A percentile compares a stretch with the other conserved stretches of the same genome.
Evolutionary conservation across 2,888 invertebrate genomes (phyloP).

Genomic region (Trimorus sp.): DNA sequence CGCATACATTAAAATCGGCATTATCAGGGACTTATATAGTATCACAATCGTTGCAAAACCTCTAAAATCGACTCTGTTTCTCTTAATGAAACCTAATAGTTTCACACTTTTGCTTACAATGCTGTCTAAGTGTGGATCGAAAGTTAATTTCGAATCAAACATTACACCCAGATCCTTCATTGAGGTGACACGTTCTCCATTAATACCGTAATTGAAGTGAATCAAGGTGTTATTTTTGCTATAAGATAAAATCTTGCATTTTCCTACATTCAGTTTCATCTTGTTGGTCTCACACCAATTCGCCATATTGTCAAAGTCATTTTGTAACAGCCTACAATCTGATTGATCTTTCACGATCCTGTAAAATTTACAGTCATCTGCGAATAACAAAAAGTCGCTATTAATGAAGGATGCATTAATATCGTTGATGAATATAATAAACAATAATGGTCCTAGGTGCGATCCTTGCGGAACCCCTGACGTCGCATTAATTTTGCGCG

Average conservation of each 20-base stretch:
- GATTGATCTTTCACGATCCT: neutral
- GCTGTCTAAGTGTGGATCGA: neutral
- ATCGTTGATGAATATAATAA: slow-evolving; percentile 4
- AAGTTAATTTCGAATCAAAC: neutral
- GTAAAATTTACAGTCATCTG: neutral
- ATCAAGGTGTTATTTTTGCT: too few relatives aligned
- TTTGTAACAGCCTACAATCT: too few relatives aligned
- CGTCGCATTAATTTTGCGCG: neutral
- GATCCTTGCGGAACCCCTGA: slow-evolving; percentile 10
- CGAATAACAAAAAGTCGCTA: neutral
- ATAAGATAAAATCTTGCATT: neutral
- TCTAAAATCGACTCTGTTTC: neutral
- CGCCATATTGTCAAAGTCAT: neutral
- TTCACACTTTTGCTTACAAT: neutral
- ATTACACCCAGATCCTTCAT: neutral
- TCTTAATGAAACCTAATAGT: neutral
- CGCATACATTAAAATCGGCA: too few relatives aligned
- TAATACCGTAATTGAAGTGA: neutral
- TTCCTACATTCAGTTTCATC: neutral
- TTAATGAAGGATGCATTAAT: neutral
- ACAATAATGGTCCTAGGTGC: neutral
- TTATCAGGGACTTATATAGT: neutral
- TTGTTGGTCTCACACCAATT: neutral
- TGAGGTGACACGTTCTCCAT: neutral
- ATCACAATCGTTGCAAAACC: neutral